phyloP scores from a whole-genome alignment of 2,888 invertebrate species.

The Alcis repandata region DNA sequence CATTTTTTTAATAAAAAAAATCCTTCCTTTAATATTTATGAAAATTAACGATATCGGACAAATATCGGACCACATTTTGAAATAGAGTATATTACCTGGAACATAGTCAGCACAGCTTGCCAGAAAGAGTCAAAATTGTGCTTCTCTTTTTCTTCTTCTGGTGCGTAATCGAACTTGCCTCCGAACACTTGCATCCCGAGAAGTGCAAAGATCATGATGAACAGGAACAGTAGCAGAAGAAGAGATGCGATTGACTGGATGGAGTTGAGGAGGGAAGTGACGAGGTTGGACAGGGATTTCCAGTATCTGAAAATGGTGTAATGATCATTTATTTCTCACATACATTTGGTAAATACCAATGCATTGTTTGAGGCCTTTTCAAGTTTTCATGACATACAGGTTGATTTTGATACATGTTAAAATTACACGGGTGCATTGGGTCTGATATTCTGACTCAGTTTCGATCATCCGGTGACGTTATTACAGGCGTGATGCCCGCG shows the following conservation, averaged over 20 bases:
- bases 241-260: conserved; percentile 99
- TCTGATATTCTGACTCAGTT: too few species aligned
- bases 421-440: too few species aligned
- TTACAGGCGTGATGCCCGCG: too few species aligned
- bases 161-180: conserved; percentile 97
- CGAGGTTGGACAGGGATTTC: conserved; percentile 98
- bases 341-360: too few species aligned
- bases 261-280: conserved; percentile 98
- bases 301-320: conserved; percentile 91
- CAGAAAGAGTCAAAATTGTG: conserved; percentile 99
- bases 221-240: conserved; percentile 97
- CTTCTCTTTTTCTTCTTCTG: conserved; percentile 94
- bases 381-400: too few species aligned
- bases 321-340: too few species aligned
- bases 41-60: too few species aligned
- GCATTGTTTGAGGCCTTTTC: too few species aligned
- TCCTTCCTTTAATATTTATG: too few species aligned
- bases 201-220: conserved; percentile 99
- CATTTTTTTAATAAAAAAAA: too few species aligned
- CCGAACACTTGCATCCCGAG: conserved; percentile 99
- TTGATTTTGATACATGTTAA: too few species aligned
- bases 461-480: too few species aligned
- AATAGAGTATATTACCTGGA: conserved; percentile 92
- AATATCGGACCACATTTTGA: background rate
- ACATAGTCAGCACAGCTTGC: conserved; percentile 99